These are phyloP conservation scores for Amphipyra berbera DNA, from an alignment of 2,888 invertebrate species.

Conservation along the genomic window DNA sequence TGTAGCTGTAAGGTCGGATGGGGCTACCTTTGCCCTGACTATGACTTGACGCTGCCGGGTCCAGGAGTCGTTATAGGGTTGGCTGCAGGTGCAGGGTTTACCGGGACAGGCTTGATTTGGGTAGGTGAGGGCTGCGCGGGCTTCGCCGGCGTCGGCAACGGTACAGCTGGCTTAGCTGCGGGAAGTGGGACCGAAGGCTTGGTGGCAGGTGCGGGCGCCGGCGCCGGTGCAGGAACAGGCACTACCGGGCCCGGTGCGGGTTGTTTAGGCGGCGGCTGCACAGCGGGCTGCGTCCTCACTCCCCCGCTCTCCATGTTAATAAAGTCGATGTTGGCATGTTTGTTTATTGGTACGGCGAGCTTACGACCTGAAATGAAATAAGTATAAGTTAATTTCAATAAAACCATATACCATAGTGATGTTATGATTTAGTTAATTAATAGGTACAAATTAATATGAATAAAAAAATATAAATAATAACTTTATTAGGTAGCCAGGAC, in stretches of 20 bases:
- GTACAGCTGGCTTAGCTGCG: conserved; percentile 39
- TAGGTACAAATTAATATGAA: no score
- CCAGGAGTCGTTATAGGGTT: conserved; percentile 80
- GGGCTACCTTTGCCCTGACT: conserved; percentile 81
- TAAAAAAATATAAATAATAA: no score
- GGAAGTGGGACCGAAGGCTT: conserved; percentile 35
- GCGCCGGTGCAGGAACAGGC: neutral
- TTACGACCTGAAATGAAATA: conserved; percentile 66
- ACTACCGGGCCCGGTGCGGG: conserved; percentile 41
- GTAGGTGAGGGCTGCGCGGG: conserved; percentile 47
- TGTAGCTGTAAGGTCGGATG: conserved; percentile 84
- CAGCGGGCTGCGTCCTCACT: conserved; percentile 55
- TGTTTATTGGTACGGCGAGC: conserved; percentile 71
- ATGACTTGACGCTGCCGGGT: conserved; percentile 79
- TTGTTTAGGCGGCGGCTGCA: conserved; percentile 23
- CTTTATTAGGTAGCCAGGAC: no score
- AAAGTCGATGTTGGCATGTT: conserved; percentile 84
- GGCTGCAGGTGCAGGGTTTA: conserved; percentile 70
- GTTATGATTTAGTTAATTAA: no score
- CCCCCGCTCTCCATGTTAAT: conserved; percentile 84
- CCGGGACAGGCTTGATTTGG: conserved; percentile 75
- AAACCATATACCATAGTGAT: no score
- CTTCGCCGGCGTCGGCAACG: conserved; percentile 51
- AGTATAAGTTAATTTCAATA: neutral
- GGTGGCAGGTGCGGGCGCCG: conserved; percentile 45